Base-by-base conservation (phyloP, 2,888 invertebrate species). In the Erebia aethiops region DNA sequence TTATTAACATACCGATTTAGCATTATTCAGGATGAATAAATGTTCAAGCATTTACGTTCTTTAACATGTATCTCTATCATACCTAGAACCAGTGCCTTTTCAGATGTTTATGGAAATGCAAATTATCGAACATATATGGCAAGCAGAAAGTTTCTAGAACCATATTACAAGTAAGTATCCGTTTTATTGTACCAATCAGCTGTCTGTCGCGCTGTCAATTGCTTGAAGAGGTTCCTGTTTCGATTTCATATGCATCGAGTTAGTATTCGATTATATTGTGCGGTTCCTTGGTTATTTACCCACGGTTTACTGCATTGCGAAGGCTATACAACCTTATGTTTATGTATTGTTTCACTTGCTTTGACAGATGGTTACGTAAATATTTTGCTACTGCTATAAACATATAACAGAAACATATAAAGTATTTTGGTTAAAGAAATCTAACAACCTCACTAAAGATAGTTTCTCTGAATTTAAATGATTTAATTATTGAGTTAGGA, bases 221-320 rank as follows among this genome's bases (percentile, higher is more conserved):
- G 62, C 62, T 49, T 43, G 43, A 49, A 46, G 62, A 62, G 49
- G 62, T 62, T 62, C 62, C 62, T 62, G 26, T 49, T 62, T 21
- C 46, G 62, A 62, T 62, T 21, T 49, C 62, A 62, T 62, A 62
- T 62, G 62, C 62, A 62, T 62, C 14, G 62, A 49, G 46, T 62
- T 46, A 43, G 61, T 46, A 62, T 62, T 62, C 43, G 49, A 41
- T 41, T 60, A 41, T 60, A 49, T 13, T 60, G 18, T 61, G 46
- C 18, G 46, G 43, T 61, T 61, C 11, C 16, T 18, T 61, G 16
- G 16, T 11, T 2, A 54, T 54, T 54, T 43, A 43, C 61, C 35
- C 60, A 41, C 60, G 60, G 16, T 61, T 16, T 11, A 61, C 43
- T 5, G 43, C 18, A 18, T 43, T 16, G 16, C 41, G 18, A 41